phyloP scores from a whole-genome alignment of 1,140 invertebrate genomes.

The Delia radicum region DNA sequence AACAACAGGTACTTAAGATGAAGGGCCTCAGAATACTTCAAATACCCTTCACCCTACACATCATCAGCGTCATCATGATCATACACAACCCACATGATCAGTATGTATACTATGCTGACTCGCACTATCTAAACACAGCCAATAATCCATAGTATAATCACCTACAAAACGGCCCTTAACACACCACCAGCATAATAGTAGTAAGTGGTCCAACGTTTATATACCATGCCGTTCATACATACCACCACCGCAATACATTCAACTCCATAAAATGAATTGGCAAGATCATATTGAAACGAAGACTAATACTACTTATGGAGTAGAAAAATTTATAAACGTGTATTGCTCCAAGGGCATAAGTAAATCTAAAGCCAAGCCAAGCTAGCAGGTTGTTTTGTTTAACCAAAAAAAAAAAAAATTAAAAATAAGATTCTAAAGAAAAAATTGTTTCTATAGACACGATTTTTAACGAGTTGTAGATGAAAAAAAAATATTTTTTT shows the following conservation, averaged over 20 bases:
- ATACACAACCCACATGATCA: slow-evolving; percentile 12
- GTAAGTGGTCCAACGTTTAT: neutral
- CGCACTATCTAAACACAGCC: slow-evolving; percentile 1
- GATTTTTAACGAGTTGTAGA: slow-evolving; percentile 21
- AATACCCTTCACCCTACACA: neutral
- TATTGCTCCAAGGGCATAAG: slow-evolving; percentile 4
- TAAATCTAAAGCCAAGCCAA: neutral
- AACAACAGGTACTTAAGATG: slow-evolving; percentile 8
- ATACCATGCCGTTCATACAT: neutral
- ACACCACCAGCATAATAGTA: slow-evolving; percentile 9
- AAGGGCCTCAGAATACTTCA: neutral
- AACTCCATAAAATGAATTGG: slow-evolving; percentile 16
- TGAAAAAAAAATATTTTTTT: too few relatives aligned
- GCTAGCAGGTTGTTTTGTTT: slow-evolving; percentile 11
- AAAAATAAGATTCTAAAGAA: neutral
- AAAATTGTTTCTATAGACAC: slow-evolving; percentile 5
- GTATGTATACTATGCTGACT: neutral
- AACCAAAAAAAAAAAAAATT: neutral
- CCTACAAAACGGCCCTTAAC: slow-evolving; percentile 18
- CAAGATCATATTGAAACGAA: slow-evolving; percentile 9
- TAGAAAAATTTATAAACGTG: slow-evolving; percentile 8
- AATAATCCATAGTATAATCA: neutral
- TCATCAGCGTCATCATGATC: neutral
- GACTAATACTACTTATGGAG: neutral
- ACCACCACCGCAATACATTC: neutral